Evolutionary conservation across 2,113 vertebrate species (phyloP).

Genomic region (Octodon degus): DNA sequence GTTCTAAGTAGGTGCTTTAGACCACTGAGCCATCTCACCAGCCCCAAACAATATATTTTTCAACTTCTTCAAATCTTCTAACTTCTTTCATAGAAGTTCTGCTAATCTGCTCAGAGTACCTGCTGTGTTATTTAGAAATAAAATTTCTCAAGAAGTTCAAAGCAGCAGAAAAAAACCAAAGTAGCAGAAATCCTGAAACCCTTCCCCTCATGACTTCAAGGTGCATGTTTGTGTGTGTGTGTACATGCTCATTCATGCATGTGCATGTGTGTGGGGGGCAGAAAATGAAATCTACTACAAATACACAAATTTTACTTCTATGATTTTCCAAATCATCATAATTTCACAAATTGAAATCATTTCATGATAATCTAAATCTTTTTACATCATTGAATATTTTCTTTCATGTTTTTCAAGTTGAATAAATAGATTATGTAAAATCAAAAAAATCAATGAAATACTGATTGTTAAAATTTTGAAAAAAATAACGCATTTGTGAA

Average conservation of each 20-base stretch:
- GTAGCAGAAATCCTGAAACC: background rate
- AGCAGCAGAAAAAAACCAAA: background rate
- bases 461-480: background rate
- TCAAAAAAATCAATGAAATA: slow-evolving; percentile 1
- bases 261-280: background rate
- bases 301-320: background rate
- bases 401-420: slow-evolving; percentile 20
- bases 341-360: background rate
- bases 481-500: slow-evolving; percentile 23
- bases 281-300: background rate
- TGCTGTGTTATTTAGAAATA: slow-evolving; percentile 20
- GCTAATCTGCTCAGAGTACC: background rate
- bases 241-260: background rate
- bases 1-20: no score
- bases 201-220: slow-evolving; percentile 34
- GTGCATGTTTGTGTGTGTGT: background rate
- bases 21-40: no score
- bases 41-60: slow-evolving; percentile 2
- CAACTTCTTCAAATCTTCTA: background rate
- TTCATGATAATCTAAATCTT: background rate
- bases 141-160: slow-evolving; percentile 30
- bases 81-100: background rate
- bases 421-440: background rate
- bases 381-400: slow-evolving; percentile 25
- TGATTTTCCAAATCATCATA: background rate